Evolutionary conservation across 2,888 invertebrate species (phyloP).

Genomic region (Pseudococcus viburni): DNA sequence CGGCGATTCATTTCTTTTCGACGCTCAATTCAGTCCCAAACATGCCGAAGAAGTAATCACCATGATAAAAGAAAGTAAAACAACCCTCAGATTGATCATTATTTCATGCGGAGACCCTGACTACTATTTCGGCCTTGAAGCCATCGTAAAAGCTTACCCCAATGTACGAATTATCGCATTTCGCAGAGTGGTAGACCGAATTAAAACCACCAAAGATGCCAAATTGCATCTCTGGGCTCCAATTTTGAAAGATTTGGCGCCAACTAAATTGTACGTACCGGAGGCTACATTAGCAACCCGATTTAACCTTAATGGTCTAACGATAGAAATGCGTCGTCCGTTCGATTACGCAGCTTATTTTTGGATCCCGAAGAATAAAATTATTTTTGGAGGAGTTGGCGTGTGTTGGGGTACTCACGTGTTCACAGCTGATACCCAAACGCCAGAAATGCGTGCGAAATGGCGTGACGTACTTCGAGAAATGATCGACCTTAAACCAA

Average conservation of each 20-base stretch:
- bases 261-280: not conserved
- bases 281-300: not conserved
- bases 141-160: not conserved
- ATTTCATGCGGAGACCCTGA: conserved; percentile 6
- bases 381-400: not conserved
- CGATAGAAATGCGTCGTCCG: too few species aligned
- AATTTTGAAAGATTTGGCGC: not conserved
- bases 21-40: not conserved
- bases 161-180: not conserved
- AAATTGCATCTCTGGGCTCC: not conserved
- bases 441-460: not conserved
- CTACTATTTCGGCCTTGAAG: conserved; percentile 9
- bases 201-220: not conserved
- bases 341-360: not conserved
- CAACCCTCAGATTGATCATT: not conserved
- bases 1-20: not conserved
- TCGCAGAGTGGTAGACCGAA: not conserved
- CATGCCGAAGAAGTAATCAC: not conserved
- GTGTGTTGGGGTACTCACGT: not conserved
- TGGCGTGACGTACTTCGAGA: not conserved
- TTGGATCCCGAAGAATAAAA: not conserved
- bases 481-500: not conserved
- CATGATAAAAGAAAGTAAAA: not conserved
- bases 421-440: not conserved
- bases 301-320: not conserved